Evolutionary conservation across 92 coral and sea anemone genomes (phyloP), one percentile per base, ranked within the genome.

Genomic region (Heteractis magnifica): DNA sequence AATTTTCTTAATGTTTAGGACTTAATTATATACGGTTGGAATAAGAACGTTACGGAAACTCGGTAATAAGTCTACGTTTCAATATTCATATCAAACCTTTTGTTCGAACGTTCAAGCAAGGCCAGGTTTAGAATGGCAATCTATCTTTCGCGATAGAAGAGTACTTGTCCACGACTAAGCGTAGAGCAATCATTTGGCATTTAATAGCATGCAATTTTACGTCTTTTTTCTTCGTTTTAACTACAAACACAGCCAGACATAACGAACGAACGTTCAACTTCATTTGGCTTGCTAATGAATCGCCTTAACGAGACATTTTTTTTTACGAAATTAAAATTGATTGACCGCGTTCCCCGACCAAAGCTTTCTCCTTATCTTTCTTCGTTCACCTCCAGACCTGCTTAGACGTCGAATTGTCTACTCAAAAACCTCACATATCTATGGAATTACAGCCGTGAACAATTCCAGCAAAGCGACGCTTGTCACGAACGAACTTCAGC

Each of bases 371-470:
- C 86, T 82, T 82, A 82, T 82, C 86, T 82, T 72, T 65, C 58
- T 34, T 26, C 51, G 71, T 52, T 10, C 80, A 77, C 84, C 84
- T 52, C 83, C 83, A 85, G 88, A 85, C 88, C 75, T 52, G 12
- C 52, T 49, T 18, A 4, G 88, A 65, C 88, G 88, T 78, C 88
- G 70, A 44, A 21, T 18, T 70, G 88, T 85, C 88, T 85, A 83
- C 77, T 52, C 51, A 49, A 81, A 10, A 81, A 49, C 56, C 20
- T 65, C 52, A 78, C 83, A 65, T 85, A 85, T 85, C 88, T 52
- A 16, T 49, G 79, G 79, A 79, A 62, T 62, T 49, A 26, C 51
- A 62, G 50, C 52, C 82, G 49, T 21, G 71, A 21, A n/a, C 58
- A 9, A 6, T 20, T 21, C 59, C 58, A 6, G 13, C 56, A 76